These are phyloP conservation scores for Archaeoteleia sp. DNA, from an alignment of 2,888 invertebrate genomes.

Conservation along the genomic window DNA sequence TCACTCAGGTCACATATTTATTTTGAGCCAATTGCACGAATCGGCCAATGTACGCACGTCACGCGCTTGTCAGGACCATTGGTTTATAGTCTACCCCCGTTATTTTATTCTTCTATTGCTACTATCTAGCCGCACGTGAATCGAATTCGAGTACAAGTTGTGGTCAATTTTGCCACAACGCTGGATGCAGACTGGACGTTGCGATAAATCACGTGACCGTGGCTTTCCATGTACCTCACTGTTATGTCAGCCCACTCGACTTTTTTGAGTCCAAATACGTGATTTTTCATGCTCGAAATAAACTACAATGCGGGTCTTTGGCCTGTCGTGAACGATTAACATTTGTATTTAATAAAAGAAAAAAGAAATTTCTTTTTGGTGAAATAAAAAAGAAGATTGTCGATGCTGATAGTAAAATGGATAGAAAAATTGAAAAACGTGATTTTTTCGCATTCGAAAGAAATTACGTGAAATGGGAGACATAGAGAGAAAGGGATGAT, in stretches of 20 bases:
- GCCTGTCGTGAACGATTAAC: no score
- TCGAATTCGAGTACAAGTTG: slow-evolving; percentile 52
- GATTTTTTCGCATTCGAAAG: no score
- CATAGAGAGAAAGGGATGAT: no score
- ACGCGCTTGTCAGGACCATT: slow-evolving; percentile 49
- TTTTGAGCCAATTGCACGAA: slow-evolving; percentile 39
- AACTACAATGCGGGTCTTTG: no score
- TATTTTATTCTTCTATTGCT: slow-evolving; percentile 51
- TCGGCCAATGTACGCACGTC: slow-evolving; percentile 52
- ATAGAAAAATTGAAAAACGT: no score
- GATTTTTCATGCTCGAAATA: slow-evolving; percentile 37
- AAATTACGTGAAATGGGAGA: no score
- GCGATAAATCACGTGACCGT: slow-evolving; percentile 49
- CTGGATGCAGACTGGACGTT: slow-evolving; percentile 39
- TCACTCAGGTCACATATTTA: slow-evolving; percentile 33
- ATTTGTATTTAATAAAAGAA: no score
- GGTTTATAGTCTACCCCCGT: slow-evolving; percentile 43
- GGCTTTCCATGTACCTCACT: slow-evolving; percentile 36
- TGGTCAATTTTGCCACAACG: slow-evolving; percentile 52
- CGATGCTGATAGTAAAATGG: no score
- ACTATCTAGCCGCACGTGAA: slow-evolving; percentile 49
- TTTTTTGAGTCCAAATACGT: slow-evolving; percentile 21
- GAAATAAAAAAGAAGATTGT: no score
- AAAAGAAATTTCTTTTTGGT: no score
- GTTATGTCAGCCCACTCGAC: slow-evolving; percentile 37